These are phyloP conservation scores for Myotis yumanensis DNA, from an alignment of 2,113 vertebrate species.

Conservation along the genomic window DNA sequence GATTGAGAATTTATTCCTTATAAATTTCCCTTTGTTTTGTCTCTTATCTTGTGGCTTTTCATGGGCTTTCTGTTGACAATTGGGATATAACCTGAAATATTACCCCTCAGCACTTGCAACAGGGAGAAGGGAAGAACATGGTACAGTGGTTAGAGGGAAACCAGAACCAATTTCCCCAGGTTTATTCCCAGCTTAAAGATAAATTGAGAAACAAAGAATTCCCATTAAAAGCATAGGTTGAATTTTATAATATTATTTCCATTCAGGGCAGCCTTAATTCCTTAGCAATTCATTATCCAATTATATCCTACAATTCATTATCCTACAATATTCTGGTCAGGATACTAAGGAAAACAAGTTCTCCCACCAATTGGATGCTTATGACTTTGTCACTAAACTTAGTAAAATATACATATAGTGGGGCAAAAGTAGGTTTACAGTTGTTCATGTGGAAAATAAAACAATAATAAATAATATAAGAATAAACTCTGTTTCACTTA, in stretches of 20 bases:
- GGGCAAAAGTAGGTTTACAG: neutral
- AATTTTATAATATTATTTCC: neutral
- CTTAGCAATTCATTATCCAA: neutral
- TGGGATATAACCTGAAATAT: neutral
- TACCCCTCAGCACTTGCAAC: neutral
- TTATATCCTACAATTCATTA: neutral
- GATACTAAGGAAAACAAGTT: slow-evolving; percentile 16
- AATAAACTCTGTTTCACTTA: neutral
- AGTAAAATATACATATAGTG: neutral
- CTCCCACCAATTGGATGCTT: neutral
- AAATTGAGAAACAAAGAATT: slow-evolving; percentile 19
- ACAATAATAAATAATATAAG: neutral
- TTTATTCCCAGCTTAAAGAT: neutral
- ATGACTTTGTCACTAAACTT: neutral
- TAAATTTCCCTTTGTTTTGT: neutral
- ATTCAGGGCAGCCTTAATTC: neutral
- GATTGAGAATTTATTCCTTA: neutral
- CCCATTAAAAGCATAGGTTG: neutral
- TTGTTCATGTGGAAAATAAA: neutral
- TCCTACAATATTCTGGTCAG: neutral
- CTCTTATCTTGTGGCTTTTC: neutral
- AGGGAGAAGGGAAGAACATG: neutral
- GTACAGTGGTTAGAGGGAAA: neutral
- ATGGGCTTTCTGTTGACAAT: neutral
- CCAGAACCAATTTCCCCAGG: neutral